Percentiles rank a stretch among this genome's conserved stretches.
Conservation (phyloP, 92 coral and sea anemone genomes). For the Hydrozoanthus gracilis region DNA sequence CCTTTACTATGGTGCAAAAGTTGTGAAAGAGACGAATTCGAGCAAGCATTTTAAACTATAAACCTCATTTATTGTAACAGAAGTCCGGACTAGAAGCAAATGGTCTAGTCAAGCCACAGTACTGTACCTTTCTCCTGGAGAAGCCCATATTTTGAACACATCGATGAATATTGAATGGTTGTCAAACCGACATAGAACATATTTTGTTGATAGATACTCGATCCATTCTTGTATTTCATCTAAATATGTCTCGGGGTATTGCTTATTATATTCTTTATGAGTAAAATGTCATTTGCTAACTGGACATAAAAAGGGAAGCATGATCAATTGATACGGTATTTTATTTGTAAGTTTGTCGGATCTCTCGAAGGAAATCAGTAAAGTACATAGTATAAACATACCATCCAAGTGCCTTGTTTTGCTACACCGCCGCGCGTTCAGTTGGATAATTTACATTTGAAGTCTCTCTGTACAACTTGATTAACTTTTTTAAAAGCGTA, state of each 20-base stretch:
- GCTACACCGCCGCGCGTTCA: background rate
- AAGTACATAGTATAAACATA: background rate
- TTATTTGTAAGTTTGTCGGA: background rate
- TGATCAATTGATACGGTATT: background rate
- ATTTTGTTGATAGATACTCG: no score
- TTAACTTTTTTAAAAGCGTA: background rate
- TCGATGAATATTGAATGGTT: slow-evolving; percentile 7
- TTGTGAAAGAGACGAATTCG: background rate
- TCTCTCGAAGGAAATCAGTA: background rate
- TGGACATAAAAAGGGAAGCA: background rate
- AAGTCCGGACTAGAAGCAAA: slow-evolving; percentile 18
- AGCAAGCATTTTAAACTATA: background rate
- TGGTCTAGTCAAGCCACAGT: slow-evolving; percentile 16
- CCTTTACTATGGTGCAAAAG: background rate
- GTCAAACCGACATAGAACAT: slow-evolving; percentile 7
- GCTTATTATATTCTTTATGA: background rate
- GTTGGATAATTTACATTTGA: background rate
- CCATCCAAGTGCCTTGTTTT: background rate
- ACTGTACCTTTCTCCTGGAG: slow-evolving; percentile 2
- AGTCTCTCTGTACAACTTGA: background rate
- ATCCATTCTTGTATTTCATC: background rate
- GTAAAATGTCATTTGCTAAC: background rate
- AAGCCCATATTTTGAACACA: slow-evolving; percentile 6
- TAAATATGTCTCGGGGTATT: background rate
- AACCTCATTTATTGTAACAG: slow-evolving; percentile 16